Percentiles rank a stretch among this genome's conserved stretches.
These are phyloP conservation scores for Trididemnum clinides DNA, from an alignment of 23 tunicate genomes.

Conservation along the genomic window DNA sequence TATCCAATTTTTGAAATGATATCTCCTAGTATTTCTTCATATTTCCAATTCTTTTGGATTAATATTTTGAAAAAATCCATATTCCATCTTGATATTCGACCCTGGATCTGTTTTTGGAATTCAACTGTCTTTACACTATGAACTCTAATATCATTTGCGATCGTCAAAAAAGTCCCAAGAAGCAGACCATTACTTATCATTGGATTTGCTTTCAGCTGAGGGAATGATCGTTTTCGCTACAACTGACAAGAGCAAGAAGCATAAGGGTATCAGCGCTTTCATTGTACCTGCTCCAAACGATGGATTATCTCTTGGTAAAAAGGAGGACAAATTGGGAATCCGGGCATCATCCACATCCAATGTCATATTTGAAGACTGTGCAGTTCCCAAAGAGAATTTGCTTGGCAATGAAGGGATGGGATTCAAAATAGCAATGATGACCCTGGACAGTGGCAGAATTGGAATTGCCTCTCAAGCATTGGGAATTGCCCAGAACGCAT, in stretches of 20 bases:
- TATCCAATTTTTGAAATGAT: too few species aligned
- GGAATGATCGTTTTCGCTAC: constrained; percentile 92
- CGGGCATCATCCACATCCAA: constrained; percentile 83
- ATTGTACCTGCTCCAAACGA: constrained; percentile 82
- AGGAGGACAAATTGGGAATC: constrained; percentile 92
- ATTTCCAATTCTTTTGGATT: too few species aligned
- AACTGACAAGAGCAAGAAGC: constrained; percentile 68
- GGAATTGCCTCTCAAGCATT: constrained; percentile 90
- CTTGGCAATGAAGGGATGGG: constrained; percentile 84
- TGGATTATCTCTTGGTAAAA: constrained; percentile 84
- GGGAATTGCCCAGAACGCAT: constrained; percentile 92
- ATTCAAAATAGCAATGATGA: constrained; percentile 92
- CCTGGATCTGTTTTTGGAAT: too few species aligned
- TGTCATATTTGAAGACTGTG: constrained; percentile 85
- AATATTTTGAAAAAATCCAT: too few species aligned
- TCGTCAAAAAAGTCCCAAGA: too few species aligned
- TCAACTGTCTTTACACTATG: too few species aligned
- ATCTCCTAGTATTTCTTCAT: too few species aligned
- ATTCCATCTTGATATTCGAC: too few species aligned
- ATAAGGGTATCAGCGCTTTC: constrained; percentile 92
- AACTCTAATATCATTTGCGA: too few species aligned
- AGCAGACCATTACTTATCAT: too few species aligned
- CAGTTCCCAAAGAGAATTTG: constrained; percentile 85
- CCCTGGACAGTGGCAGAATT: constrained; percentile 89
- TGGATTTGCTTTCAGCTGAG: too few species aligned